Base-by-base conservation (phyloP, 2,888 invertebrate species). In the Ennomos quercinarius region DNA sequence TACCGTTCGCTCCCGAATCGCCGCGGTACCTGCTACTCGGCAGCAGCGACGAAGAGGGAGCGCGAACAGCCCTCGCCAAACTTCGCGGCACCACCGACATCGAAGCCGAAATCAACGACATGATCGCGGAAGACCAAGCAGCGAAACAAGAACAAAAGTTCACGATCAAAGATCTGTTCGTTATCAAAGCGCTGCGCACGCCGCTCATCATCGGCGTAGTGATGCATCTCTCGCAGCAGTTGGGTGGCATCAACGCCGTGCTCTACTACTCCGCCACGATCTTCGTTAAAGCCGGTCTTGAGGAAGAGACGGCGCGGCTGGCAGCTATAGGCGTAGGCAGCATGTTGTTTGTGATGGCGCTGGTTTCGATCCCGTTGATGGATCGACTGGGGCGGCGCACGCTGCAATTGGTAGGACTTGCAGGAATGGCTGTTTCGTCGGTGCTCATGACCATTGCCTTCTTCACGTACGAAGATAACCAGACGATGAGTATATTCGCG, bases 351-450 rank as follows among this genome's bases (percentile, higher is more conserved):
- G 81, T 94, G 48, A 96, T 96, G 96, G 96, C 96, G 5, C 80
- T 96, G n/a, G 94, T 96, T 8, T 95, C 96, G 8, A 95, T 96
- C 62, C 95, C 95, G n/a, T 79, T 96, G 68, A 96, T 96, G 94
- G 96, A 96, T 78, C 90, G 95, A 12, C 90, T 95, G 42, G 96
- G 96, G 10, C 87, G 96, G 61, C 92, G 96, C 50, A 95, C 95
- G 0, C 86, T 96, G 47, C 96, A 96, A 78, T 89, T 96, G 34
- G 93, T 93, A 50, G 96, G 96, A 46, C 93, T 96, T 1, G 95
- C 93, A 6, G 96, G 96, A 48, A 96, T 96, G 96, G 94, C 95
- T 55, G 86, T 95, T 47, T 95, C 95, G 83, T 95, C 95, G 53
- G 93, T 96, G 61, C 93, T 96, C 64, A 95, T 96, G 91, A 96